A percentile compares a stretch with the other conserved stretches of the same genome.
Evolutionary conservation across 2,888 invertebrate species (phyloP).

Genomic region (Acrocyrtus sp.): DNA sequence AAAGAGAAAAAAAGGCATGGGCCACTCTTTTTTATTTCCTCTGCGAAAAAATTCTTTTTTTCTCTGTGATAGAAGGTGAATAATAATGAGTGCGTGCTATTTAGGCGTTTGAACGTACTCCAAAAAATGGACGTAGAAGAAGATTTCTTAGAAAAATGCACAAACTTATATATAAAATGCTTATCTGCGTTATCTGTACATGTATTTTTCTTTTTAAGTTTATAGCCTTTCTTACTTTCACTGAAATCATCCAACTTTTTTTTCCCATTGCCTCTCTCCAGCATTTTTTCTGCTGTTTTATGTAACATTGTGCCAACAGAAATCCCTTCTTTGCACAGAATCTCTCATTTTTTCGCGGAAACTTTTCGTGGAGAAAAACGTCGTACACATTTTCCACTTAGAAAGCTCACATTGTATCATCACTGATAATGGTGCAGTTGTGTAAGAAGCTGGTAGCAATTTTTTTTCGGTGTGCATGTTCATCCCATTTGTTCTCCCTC

Average conservation of each 20-base stretch:
- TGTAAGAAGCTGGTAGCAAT: background rate
- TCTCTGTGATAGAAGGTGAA: background rate
- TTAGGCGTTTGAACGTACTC: background rate
- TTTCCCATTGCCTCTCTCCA: background rate
- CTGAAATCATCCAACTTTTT: constrained; percentile 21
- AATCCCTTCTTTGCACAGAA: background rate
- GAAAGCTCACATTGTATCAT: background rate
- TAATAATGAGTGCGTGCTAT: constrained; percentile 19
- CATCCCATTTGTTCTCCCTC: background rate
- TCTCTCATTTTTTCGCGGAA: constrained; percentile 1
- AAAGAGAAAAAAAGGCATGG: no score
- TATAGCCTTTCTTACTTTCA: background rate
- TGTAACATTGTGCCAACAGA: background rate
- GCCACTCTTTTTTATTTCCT: no score
- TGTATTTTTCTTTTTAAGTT: no score
- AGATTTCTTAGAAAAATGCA: background rate
- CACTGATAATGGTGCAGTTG: constrained; percentile 7
- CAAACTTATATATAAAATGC: background rate
- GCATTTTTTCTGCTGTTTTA: background rate
- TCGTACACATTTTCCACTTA: constrained; percentile 13
- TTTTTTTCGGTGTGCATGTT: background rate
- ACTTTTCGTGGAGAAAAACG: constrained; percentile 16
- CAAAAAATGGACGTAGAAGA: background rate
- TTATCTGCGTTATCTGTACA: background rate
- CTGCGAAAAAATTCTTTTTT: constrained; percentile 8